A percentile compares a stretch with the other conserved stretches of the same genome.
Conservation (phyloP, 2,888 invertebrate genomes). For the Dolomedes plantarius region DNA sequence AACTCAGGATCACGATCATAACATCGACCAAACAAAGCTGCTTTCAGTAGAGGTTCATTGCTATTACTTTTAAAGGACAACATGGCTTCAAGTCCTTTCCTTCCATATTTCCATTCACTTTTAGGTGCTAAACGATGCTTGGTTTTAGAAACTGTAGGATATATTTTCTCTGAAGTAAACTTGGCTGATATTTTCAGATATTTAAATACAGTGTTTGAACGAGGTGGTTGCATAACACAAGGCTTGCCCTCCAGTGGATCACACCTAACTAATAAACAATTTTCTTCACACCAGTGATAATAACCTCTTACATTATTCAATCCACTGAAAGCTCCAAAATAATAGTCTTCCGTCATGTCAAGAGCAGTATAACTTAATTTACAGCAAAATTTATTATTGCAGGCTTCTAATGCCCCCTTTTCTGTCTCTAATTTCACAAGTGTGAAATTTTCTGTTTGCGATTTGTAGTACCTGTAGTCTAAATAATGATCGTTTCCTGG, state of each 20-base stretch:
- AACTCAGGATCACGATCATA: conserved; percentile 43
- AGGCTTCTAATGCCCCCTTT: conserved; percentile 43
- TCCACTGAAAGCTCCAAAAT: conserved; percentile 56
- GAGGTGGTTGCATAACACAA: conserved; percentile 27
- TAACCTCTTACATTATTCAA: conserved; percentile 35
- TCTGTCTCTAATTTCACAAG: conserved; percentile 30
- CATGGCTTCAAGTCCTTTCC: neutral
- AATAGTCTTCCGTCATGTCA: conserved; percentile 46
- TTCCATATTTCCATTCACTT: conserved; percentile 29
- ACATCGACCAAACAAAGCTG: conserved; percentile 33
- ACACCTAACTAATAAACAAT: conserved; percentile 48
- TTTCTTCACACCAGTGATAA: conserved; percentile 58
- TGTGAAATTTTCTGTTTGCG: conserved; percentile 42
- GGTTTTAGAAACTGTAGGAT: conserved; percentile 46
- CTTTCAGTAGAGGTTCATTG: conserved; percentile 38
- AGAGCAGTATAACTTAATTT: conserved; percentile 49
- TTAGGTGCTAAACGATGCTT: conserved; percentile 43
- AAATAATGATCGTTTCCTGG: neutral
- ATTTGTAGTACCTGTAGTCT: conserved; percentile 40
- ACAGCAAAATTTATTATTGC: conserved; percentile 72
- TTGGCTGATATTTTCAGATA: conserved; percentile 15
- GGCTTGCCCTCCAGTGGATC: conserved; percentile 32
- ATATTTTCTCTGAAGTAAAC: conserved; percentile 33
- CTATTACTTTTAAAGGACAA: conserved; percentile 17
- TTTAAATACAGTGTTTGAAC: conserved; percentile 47